Base-by-base conservation (phyloP, 2,888 invertebrate genomes). In the Chloromyia formosa region DNA sequence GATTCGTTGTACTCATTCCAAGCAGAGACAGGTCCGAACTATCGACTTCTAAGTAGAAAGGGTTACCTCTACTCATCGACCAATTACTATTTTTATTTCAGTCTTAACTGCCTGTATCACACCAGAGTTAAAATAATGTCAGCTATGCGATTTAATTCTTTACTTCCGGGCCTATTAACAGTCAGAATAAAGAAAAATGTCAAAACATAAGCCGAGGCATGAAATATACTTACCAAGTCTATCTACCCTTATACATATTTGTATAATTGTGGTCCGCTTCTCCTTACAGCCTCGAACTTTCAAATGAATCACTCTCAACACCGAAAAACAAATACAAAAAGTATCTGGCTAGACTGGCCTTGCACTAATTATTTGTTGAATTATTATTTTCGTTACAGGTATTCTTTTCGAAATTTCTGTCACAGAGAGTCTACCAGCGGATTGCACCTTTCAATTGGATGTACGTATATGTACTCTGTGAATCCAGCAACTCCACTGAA, bases 341-440 rank as follows among this genome's bases (percentile, higher is more conserved):
- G 27, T 27, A 27, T 62, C 23, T 62, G 16, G n/a, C n/a, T n/a
- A n/a, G n/a, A 12, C 22, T 35, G 66, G 49, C 66, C 66, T 66
- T 66, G 66, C 66, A 18, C 62, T 49, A 66, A 20, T 22, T 49
- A 49, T 4, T 35, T 35, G 27, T 35, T 49, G 12, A 49, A 49
- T 62, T 62, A 7, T 40, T 40, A 7, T 12, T 62, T 16, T 18
- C 18, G 35, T 18, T 35, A 35, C 27, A 35, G 2, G 22, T 22
- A 12, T 66, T 49, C n/a, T 66, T 40, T 22, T 22, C 12, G 53
- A 66, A 45, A 20, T 49, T 66, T 35, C 7, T 66, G 66, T 66
- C 66, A 66, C 66, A 12, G 45, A 66, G 20, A 22, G 45, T 40
- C 35, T 40, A 62, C 35, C 35, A 16, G 27, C 27, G 10, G 62